Base-by-base conservation (phyloP, 1,140 invertebrate genomes). In the Lepidurus apus region DNA sequence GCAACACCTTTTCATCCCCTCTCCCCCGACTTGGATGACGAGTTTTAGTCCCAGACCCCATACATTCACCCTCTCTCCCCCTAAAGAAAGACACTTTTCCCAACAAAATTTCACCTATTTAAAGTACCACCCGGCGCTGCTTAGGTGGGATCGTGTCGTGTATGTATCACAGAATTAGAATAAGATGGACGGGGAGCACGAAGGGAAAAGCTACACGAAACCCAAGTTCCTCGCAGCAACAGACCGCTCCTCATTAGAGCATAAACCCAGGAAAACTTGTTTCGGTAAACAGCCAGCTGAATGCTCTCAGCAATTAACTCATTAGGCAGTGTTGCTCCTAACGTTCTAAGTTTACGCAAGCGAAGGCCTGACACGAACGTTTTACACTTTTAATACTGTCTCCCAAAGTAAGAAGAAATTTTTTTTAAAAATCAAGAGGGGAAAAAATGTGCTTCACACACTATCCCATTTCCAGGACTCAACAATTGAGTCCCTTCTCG, bases 271-370 rank as follows among this genome's bases (percentile, higher is more conserved):
- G 13, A 21, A 65, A 65, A 65, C 10, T 47, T 65, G 53, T 65
- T 65, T 47, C 21, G 7, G 9, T 65, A 65, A 65, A 65, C 13
- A 21, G 9, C 6, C 21, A 65, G 53, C 53, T n/a, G 21, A 65
- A 65, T 65, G 53, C 53, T 65, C 21, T 65, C 21, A 65, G 53
- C 53, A 65, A 65, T 65, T 65, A 65, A 65, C 53, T 65, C 53
- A 11, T 65, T 65, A 65, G 53, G 21, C 53, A 65, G 21, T 11
- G 53, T 21, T 65, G 21, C 53, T 65, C 53, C 13, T 21, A 7
- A 34, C 34, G 34, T 34, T 34, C 34, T 34, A 3, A 34, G 4
- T 34, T 34, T 34, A 34, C 34, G 1, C 34, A 34, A 34, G 34
- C 1, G 34, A 34, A 65, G 13, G 53, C 9, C 53, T 9, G 13